Conservation (phyloP, 2,888 invertebrate species). For the Drosophila maculinotata region DNA sequence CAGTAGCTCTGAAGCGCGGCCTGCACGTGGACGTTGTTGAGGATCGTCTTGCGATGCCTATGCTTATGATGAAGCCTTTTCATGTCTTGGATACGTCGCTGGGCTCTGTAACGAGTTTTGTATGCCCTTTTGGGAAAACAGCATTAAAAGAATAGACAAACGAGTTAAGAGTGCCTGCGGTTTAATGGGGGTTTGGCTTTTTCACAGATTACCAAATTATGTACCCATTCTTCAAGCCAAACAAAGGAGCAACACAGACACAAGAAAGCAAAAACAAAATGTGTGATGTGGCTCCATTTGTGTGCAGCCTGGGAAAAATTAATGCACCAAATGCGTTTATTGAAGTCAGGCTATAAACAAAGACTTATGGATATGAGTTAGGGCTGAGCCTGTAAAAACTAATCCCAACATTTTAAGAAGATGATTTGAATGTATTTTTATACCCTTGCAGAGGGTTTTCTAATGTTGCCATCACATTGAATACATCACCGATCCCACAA, state of each 20-base stretch:
- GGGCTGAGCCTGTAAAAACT: conserved; percentile 9
- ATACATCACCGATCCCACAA: too few species aligned
- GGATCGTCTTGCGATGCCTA: conserved; percentile 32
- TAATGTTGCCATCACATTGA: background rate
- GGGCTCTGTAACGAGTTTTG: conserved; percentile 71
- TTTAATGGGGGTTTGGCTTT: conserved; percentile 79
- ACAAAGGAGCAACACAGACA: conserved; percentile 47
- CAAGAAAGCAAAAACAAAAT: conserved; percentile 5
- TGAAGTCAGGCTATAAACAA: conserved; percentile 33
- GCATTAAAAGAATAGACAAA: conserved; percentile 49
- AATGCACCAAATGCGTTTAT: conserved; percentile 31
- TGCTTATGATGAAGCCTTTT: conserved; percentile 68
- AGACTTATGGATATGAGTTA: conserved; percentile 7
- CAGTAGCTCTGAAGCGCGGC: conserved; percentile 73
- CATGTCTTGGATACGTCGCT: conserved; percentile 60
- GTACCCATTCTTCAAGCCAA: conserved; percentile 55
- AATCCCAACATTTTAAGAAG: conserved; percentile 2
- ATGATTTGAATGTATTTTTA: conserved; percentile 1
- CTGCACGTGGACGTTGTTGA: conserved; percentile 68
- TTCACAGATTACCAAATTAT: conserved; percentile 78
- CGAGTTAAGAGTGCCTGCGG: conserved; percentile 73
- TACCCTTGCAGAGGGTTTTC: background rate
- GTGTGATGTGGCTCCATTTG: conserved; percentile 61
- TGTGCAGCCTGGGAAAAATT: conserved; percentile 59
- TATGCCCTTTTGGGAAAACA: conserved; percentile 40